Base-by-base conservation (phyloP, 2,888 invertebrate species). In the Proisotoma minuta region DNA sequence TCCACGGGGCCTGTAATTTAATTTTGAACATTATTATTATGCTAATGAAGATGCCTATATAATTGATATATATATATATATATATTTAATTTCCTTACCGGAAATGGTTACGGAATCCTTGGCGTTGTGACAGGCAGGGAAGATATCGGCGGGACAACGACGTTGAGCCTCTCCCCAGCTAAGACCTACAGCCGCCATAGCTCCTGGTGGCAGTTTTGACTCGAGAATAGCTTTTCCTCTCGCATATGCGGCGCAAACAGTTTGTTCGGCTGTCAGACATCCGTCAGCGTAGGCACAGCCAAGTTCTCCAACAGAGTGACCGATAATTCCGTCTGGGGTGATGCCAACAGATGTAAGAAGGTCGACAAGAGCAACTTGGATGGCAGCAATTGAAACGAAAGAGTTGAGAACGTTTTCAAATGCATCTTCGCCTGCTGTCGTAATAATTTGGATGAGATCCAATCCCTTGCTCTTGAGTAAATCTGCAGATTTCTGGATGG, bases 221-320 rank as follows among this genome's bases (percentile, higher is more conserved):
- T 91, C 91, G 71, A 86, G 78, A 22, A 54, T 54, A 73, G 88
- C 87, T 75, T 86, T 85, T 20, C 95, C 95, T 79, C 98, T 84
- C 85, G 91, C 93, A 80, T 91, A 98, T 34, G 98, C 95, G 56
- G 94, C 88, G 74, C 96, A 80, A 59, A 97, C 88, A 0, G 95
- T 88, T 80, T 99, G 96, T 78, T 95, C 95, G 8, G 59, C 53
- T 8, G 92, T 94, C 75, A 99, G 87, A 53, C 92, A 89, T 15
- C 93, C 95, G 81, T 98, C 97, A 28, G 95, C 96, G 80, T 97
- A 97, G 18, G 94, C 96, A 79, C 97, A 97, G 1, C 93, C 93
- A 73, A 91, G 82, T 80, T 94, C 94, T 34, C 93, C 93, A 12
- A 91, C 91, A 29, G 96, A 97, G 79, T 99, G 98, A 0, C 98